Percentiles rank a stretch among this genome's conserved stretches.
phyloP scores from a whole-genome alignment of 2,797 vertebrate species.

The Pseudochaenichthys georgianus region DNA sequence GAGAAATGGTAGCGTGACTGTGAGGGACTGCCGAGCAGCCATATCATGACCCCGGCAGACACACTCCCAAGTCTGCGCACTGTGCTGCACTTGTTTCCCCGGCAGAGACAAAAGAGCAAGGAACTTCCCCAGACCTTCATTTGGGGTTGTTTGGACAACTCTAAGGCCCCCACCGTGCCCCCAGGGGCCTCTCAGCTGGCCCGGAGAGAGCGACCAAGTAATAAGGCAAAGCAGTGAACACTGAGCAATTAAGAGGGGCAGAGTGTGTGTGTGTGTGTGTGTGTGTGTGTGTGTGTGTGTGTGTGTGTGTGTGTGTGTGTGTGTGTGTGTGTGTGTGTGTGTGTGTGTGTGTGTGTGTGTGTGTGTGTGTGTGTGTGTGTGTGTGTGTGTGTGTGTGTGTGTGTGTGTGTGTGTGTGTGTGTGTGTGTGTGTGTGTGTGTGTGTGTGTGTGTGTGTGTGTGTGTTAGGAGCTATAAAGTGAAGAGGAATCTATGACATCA shows the following conservation, averaged over 20 bases:
- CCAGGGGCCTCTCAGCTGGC: constrained; percentile 70
- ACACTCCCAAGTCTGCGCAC: constrained; percentile 59
- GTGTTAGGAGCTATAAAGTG: constrained; percentile 35
- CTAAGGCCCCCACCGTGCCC: constrained; percentile 69
- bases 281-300: too few relatives aligned
- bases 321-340: constrained; percentile 28
- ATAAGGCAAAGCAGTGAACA: constrained; percentile 60
- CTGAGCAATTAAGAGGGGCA: constrained; percentile 63
- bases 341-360: too few relatives aligned
- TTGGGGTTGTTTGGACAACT: constrained; percentile 83
- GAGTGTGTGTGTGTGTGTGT: constrained; percentile 14
- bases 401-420: constrained; percentile 12
- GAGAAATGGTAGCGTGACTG: constrained; percentile 77
- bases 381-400: constrained; percentile 7
- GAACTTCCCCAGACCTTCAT: constrained; percentile 79
- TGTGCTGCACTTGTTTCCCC: constrained; percentile 85
- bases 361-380: too few relatives aligned
- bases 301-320: background rate
- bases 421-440: background rate
- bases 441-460: constrained; percentile 12
- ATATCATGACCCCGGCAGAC: constrained; percentile 71
- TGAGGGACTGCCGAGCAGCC: constrained; percentile 50
- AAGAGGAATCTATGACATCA: constrained; percentile 72
- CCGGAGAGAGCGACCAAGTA: constrained; percentile 46
- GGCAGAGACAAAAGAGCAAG: constrained; percentile 67